A percentile compares a stretch with the other conserved stretches of the same genome.
phyloP scores from a whole-genome alignment of 2,797 vertebrate species.

The Echiichthys vipera region DNA sequence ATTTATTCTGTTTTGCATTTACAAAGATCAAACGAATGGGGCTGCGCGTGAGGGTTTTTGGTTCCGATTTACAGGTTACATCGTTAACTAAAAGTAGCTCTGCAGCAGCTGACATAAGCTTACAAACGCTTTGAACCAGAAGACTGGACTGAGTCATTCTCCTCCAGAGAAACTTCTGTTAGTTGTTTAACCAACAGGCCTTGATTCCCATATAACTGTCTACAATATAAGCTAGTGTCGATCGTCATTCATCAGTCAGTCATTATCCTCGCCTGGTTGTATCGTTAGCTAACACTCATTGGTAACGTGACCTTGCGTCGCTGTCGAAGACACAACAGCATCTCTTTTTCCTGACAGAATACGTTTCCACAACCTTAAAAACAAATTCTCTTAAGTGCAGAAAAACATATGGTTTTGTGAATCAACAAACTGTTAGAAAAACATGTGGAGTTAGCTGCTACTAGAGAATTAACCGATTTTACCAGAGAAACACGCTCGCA shows the following conservation, averaged over 20 bases:
- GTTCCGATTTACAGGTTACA: neutral
- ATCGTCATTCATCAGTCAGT: neutral
- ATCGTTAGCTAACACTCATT: conserved; percentile 48
- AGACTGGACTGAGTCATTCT: neutral
- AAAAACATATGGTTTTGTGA: fast-evolving
- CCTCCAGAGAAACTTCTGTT: neutral
- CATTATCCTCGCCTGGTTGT: neutral
- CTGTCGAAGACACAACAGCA: conserved; percentile 38
- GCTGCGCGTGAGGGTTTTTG: neutral
- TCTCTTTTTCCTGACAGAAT: neutral
- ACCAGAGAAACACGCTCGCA: conserved; percentile 85
- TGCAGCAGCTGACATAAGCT: conserved; percentile 5
- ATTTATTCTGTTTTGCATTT: neutral
- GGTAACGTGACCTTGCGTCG: conserved; percentile 82
- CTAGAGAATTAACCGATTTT: conserved; percentile 33
- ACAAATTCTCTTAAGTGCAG: fast-evolving
- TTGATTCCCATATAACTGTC: fast-evolving
- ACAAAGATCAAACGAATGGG: neutral
- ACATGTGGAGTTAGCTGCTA: fast-evolving
- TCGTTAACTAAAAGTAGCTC: conserved; percentile 5
- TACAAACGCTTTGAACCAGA: neutral
- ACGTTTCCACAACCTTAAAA: neutral
- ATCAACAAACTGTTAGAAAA: fast-evolving
- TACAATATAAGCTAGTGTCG: neutral
- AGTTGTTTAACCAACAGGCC: fast-evolving